Conservation (phyloP, 2,888 invertebrate genomes). For the Acrobasis consociella region DNA sequence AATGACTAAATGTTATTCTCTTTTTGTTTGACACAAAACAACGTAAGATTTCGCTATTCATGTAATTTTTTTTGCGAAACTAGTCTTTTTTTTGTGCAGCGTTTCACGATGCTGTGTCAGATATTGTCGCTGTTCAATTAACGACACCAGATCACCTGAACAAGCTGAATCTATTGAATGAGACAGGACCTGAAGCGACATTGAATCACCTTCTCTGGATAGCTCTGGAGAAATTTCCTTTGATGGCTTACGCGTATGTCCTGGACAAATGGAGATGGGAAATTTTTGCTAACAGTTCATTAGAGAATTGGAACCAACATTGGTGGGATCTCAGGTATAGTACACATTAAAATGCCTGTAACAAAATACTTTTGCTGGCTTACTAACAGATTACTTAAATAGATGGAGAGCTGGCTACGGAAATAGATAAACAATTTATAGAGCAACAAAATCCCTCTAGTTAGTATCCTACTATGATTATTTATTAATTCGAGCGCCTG, state of each 20-base stretch:
- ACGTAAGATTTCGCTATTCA: too few relatives aligned
- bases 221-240: constrained; percentile 69
- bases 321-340: constrained; percentile 74
- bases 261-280: constrained; percentile 77
- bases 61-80: too few relatives aligned
- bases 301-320: constrained; percentile 68
- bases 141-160: constrained; percentile 77
- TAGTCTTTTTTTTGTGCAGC: constrained; percentile 53
- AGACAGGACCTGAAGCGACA: constrained; percentile 58
- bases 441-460: too few relatives aligned
- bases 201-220: constrained; percentile 72
- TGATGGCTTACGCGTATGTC: constrained; percentile 72
- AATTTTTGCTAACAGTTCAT: constrained; percentile 60
- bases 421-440: too few relatives aligned
- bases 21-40: too few relatives aligned
- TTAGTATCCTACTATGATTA: too few relatives aligned
- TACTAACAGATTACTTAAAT: too few relatives aligned
- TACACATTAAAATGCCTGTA: constrained; percentile 1
- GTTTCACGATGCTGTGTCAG: constrained; percentile 85
- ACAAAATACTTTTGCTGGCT: too few relatives aligned
- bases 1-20: too few relatives aligned
- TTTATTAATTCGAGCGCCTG: too few relatives aligned
- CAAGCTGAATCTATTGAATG: constrained; percentile 65
- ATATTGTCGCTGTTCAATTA: constrained; percentile 83
- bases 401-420: too few relatives aligned